phyloP scores from a whole-genome alignment of 2,797 vertebrate species.

The Fistularia commersonii region DNA sequence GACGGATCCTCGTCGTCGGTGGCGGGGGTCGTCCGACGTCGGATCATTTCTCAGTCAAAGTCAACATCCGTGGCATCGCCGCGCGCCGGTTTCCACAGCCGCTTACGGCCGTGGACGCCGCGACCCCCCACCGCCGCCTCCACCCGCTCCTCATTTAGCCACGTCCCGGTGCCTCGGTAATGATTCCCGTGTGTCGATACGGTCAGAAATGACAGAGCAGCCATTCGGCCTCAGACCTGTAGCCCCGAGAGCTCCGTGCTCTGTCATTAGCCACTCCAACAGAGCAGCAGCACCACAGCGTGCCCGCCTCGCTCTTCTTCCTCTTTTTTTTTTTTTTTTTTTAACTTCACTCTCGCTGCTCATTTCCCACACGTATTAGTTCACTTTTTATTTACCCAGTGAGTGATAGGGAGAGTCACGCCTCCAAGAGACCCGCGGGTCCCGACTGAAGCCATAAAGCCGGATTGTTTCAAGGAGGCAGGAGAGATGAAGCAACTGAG shows the following conservation, averaged over 20 bases:
- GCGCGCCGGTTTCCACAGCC: slow-evolving; percentile 43
- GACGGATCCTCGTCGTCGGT: too few species aligned
- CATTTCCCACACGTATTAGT: slow-evolving; percentile 47
- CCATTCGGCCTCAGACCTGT: slow-evolving; percentile 61
- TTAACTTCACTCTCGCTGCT: slow-evolving; percentile 53
- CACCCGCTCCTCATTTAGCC: slow-evolving; percentile 55
- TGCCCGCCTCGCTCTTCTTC: slow-evolving; percentile 33
- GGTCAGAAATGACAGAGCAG: slow-evolving; percentile 69
- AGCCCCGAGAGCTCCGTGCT: slow-evolving; percentile 54
- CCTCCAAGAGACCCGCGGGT: slow-evolving; percentile 13
- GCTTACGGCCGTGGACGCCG: slow-evolving; percentile 5
- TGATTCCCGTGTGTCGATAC: slow-evolving; percentile 60
- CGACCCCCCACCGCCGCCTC: slow-evolving; percentile 12
- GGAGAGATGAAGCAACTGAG: neutral
- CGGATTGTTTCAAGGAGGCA: slow-evolving; percentile 10
- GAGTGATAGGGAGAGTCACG: slow-evolving; percentile 33
- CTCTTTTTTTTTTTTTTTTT: slow-evolving; percentile 9
- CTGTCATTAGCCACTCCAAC: slow-evolving; percentile 73
- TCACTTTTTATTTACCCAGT: slow-evolving; percentile 31
- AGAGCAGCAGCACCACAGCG: slow-evolving; percentile 54
- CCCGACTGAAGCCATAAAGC: slow-evolving; percentile 15
- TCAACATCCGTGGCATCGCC: neutral
- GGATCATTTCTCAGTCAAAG: too few species aligned
- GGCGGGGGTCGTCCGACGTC: too few species aligned
- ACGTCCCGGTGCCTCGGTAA: slow-evolving; percentile 52